Evolutionary conservation across 1,140 invertebrate genomes (phyloP).

Genomic region (Polyergus mexicanus): DNA sequence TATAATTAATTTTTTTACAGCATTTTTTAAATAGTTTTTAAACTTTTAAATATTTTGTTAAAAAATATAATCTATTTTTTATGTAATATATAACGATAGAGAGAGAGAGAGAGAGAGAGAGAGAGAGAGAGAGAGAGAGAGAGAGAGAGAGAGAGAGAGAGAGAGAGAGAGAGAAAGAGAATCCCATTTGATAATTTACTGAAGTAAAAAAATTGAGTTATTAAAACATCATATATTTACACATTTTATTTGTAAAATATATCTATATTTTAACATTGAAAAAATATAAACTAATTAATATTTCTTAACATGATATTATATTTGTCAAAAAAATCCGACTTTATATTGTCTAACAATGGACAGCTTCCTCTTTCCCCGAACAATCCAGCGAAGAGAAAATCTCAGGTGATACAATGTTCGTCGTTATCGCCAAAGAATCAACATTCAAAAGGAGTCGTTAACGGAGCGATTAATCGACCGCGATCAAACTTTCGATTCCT

Average conservation of each 20-base stretch:
- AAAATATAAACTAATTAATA: not conserved
- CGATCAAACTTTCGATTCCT: slow-evolving; percentile 80
- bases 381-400: not conserved
- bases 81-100: not conserved
- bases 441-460: slow-evolving; percentile 69
- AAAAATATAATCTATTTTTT: not conserved
- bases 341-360: not conserved
- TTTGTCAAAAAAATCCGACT: no score
- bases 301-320: not conserved
- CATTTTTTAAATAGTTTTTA: no score
- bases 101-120: no score
- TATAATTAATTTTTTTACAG: not conserved
- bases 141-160: no score
- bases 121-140: no score
- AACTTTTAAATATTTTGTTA: not conserved
- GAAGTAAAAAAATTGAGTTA: not conserved
- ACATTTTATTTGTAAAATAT: no score
- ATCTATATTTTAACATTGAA: no score
- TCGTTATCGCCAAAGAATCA: slow-evolving; percentile 38
- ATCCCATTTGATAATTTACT: not conserved
- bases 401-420: not conserved
- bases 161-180: not conserved
- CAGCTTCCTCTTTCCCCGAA: not conserved
- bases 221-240: not conserved
- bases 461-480: slow-evolving; percentile 77